These are phyloP conservation scores for Gryllus bimaculatus DNA, from an alignment of 1,140 invertebrate genomes.

Conservation along the genomic window DNA sequence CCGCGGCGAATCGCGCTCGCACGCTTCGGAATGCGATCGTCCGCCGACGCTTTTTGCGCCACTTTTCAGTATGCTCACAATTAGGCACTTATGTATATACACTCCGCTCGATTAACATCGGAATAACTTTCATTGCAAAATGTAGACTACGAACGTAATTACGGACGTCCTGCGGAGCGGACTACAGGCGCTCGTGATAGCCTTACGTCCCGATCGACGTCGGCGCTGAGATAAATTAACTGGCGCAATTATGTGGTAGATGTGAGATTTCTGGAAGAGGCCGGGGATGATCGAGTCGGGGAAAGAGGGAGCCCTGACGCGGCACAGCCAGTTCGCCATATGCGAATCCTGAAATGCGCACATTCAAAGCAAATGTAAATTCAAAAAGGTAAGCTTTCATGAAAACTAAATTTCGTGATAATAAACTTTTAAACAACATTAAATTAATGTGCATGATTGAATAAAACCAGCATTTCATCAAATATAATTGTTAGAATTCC, in stretches of 20 bases:
- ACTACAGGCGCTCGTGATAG: neutral
- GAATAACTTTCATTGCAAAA: neutral
- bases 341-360: too few species aligned
- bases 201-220: neutral
- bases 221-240: conserved; percentile 1
- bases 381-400: too few species aligned
- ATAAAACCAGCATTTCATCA: too few species aligned
- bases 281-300: too few species aligned
- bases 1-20: neutral
- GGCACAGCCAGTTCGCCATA: too few species aligned
- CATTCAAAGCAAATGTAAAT: too few species aligned
- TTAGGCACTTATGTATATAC: neutral
- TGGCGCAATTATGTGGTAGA: neutral
- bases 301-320: too few species aligned
- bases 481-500: too few species aligned
- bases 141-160: neutral
- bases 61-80: neutral
- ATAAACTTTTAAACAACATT: too few species aligned
- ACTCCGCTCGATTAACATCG: neutral
- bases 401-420: too few species aligned
- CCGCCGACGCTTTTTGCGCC: neutral
- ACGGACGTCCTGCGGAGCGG: neutral
- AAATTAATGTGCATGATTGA: too few species aligned
- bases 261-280: too few species aligned
- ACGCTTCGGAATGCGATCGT: neutral